Conservation (phyloP, 2,113 vertebrate species). For the Egretta garzetta region DNA sequence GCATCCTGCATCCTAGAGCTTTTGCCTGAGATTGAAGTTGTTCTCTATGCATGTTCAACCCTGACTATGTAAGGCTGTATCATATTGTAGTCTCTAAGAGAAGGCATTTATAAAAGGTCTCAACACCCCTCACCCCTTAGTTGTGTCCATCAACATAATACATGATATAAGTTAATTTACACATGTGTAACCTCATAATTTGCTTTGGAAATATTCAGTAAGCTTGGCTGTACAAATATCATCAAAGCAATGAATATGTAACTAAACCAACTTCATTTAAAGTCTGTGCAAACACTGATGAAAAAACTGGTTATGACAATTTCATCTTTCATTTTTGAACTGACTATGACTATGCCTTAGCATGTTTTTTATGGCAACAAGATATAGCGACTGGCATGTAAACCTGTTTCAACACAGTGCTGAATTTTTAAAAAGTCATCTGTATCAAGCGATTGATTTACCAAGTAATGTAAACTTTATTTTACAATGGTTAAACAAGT, state of each 20-base stretch:
- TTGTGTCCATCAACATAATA: neutral
- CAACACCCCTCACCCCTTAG: fast-evolving
- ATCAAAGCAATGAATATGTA: neutral
- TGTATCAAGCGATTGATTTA: neutral
- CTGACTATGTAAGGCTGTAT: neutral
- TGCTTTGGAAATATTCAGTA: neutral
- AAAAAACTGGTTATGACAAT: neutral
- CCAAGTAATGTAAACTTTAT: neutral
- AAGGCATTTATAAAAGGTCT: neutral
- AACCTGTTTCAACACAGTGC: neutral
- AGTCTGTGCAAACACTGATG: neutral
- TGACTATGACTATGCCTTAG: neutral
- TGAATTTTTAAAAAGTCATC: neutral
- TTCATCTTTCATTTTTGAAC: neutral
- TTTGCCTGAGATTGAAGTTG: neutral
- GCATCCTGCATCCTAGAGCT: neutral
- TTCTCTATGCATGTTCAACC: neutral
- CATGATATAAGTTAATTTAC: neutral
- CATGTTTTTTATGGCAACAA: neutral
- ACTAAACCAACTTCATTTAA: neutral
- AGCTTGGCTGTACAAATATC: neutral
- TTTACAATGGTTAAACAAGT: neutral
- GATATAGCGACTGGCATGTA: neutral
- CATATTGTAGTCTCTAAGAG: neutral
- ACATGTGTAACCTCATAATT: neutral